Base-by-base conservation (phyloP, 2,113 vertebrate genomes). In the Oncorhynchus tshawytscha region DNA sequence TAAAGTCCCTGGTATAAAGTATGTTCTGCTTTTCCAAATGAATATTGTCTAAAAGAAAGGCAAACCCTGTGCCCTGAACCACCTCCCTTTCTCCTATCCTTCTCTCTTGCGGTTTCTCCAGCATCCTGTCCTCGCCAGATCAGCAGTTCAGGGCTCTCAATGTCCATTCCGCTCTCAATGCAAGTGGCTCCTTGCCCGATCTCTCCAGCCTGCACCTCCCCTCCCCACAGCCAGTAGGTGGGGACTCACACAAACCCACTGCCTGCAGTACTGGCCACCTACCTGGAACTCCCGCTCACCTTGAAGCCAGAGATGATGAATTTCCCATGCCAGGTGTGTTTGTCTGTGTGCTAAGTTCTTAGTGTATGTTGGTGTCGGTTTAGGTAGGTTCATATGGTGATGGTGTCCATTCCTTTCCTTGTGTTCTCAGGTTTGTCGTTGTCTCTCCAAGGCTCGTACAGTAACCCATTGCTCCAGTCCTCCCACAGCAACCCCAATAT, bases 131-230 rank as follows among this genome's bases (percentile, higher is more conserved):
- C 25, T 20, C 93, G 31, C 90, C 92, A 1, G 92, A 93, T 78
- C 92, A 94, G 78, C 89, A 91, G 72, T 72, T 88, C 73, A 86
- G 74, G 12, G 74, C 89, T 69, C 91, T 93, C 71, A 78, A 85
- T 5, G 88, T 94, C 70, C 92, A 94, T 0, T 87, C 92, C 0
- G 90, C 90, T n/a, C 91, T 96, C 71, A 97, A 94, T 88, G 96
- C 95, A 0, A 95, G 96, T 0, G 96, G 96, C 9, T 97, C 96
- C 2, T 89, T 98, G 1, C 97, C 97, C 0, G 96, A 98, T 89
- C 94, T 98, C 71, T 95, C 96, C 91, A 98, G 92, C 77, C 87
- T 95, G 77, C 95, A 94, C 86, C 92, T 94, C 27, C 94, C 94
- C 1, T 93, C 95, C 5, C 91, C 93, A 0, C 83, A 92, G 68